Percentiles rank a stretch among this genome's conserved stretches.
Conservation (phyloP, 1,140 invertebrate species). For the Drosophila ironensis region DNA sequence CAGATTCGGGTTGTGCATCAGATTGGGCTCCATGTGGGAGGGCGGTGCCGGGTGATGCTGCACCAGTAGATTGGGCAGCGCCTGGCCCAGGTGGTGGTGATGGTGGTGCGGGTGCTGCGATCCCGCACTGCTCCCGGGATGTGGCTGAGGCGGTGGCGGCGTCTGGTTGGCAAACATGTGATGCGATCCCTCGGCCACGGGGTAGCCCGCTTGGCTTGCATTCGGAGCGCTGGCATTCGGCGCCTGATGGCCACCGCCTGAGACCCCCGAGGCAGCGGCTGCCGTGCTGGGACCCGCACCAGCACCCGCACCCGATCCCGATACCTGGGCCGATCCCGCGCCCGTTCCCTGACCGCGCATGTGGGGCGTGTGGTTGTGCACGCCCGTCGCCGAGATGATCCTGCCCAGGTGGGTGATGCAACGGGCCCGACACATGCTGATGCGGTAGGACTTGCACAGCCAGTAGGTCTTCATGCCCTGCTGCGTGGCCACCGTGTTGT, state of each 20-base stretch:
- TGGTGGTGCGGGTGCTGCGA: constrained; percentile 60
- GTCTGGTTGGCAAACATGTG: constrained; percentile 56
- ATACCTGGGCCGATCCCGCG: not conserved
- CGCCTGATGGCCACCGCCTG: not conserved
- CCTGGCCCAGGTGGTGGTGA: constrained; percentile 55
- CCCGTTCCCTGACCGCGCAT: constrained; percentile 56
- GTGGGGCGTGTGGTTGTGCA: constrained; percentile 81
- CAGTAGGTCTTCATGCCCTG: constrained; percentile 82
- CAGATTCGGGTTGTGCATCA: constrained; percentile 72
- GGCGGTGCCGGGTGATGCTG: constrained; percentile 55
- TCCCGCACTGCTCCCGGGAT: constrained; percentile 5
- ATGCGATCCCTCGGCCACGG: constrained; percentile 34
- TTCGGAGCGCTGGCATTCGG: constrained; percentile 24
- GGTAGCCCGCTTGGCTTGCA: constrained; percentile 43
- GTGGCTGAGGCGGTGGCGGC: constrained; percentile 25
- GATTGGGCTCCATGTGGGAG: constrained; percentile 54
- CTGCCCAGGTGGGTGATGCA: constrained; percentile 81
- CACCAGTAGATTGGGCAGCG: constrained; percentile 66
- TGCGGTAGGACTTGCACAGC: constrained; percentile 81
- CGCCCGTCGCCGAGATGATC: constrained; percentile 80
- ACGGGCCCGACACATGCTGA: constrained; percentile 81
- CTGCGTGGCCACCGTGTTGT: constrained; percentile 82
- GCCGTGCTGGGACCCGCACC: not conserved
- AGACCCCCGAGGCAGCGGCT: not conserved
- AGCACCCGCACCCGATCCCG: constrained; percentile 22